Evolutionary conservation across 2,888 invertebrate species (phyloP), one percentile per base, ranked within the genome.

Genomic region (Silvanus unidentatus): DNA sequence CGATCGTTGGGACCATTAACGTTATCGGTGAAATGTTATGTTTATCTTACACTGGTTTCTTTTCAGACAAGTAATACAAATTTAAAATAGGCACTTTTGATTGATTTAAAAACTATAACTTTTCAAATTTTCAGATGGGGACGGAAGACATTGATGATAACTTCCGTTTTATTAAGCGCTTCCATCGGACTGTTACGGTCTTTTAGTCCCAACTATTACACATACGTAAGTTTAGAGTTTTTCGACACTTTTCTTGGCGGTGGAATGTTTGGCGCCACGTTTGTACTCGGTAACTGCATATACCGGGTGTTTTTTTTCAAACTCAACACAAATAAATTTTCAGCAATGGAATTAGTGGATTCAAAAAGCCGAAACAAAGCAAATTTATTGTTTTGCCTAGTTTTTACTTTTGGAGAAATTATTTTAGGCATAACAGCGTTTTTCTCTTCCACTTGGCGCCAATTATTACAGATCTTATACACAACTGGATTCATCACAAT

Each of bases 1-100:
- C 84, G 0, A 62, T 86, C 52, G 78, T 85, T 27, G 86, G 86
- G 10, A 85, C 86, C 1, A 73, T 84, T 6, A 85, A 84, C 64
- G 86, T 83, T 62, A 65, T 83, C 38, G 87, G 86, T 12, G 84
- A 85, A 73, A 81, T 87, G 57, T 70, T 84, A 16, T 82, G 85
- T 10, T 77, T 86, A 69, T 75, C 84, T 8, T 74, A 84, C 45
- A 79, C 71, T 28, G 79, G 76, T 65, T 78, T 68, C 66, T 73
- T 76, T 56, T 82, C 78, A 1, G 86, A 86, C 71, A 80, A 79
- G 74, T 84, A 40, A 51, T n/a, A 51, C 22, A 22, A 22, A 22
- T n/a, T n/a, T n/a, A n/a, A n/a, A n/a, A n/a, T n/a, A n/a, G n/a
- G n/a, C n/a, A 22, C 3, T 8, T 22, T 3, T 22, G 32, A 32